Conservation (phyloP, 2,113 vertebrate genomes). For the Platycercus adscitus region DNA sequence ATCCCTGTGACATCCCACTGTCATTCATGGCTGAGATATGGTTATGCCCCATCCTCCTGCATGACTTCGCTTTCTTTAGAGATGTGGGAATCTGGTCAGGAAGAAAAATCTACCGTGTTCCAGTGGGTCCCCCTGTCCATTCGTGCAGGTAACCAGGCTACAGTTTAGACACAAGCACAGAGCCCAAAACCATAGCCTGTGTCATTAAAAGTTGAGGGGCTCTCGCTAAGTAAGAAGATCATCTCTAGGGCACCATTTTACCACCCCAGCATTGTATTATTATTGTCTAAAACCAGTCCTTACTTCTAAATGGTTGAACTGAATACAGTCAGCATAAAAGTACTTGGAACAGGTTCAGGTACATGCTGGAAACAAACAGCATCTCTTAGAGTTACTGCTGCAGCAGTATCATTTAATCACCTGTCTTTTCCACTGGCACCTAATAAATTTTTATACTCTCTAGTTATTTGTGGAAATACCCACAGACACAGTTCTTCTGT, state of each 20-base stretch:
- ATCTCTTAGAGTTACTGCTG: not conserved
- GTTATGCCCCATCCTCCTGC: not conserved
- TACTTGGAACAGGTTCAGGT: not conserved
- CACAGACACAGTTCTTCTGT: not conserved
- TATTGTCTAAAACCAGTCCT: not conserved
- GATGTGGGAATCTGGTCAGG: not conserved
- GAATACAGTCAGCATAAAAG: not conserved
- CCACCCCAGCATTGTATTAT: not conserved
- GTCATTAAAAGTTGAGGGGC: not conserved
- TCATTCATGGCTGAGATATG: not conserved
- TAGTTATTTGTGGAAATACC: not conserved
- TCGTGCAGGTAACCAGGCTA: not conserved
- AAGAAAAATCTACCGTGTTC: not conserved
- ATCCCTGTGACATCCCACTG: not conserved
- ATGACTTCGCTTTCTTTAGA: not conserved
- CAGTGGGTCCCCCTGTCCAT: not conserved
- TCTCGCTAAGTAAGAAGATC: not conserved
- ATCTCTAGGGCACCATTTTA: not conserved
- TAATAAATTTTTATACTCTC: not conserved
- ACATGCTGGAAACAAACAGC: not conserved
- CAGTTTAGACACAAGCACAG: not conserved
- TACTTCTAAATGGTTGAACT: not conserved
- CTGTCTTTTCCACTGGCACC: not conserved
- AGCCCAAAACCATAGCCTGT: not conserved
- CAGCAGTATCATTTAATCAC: not conserved